These are phyloP conservation scores for Eulemur macaco DNA, from an alignment of 2,113 vertebrate species.

Conservation along the genomic window DNA sequence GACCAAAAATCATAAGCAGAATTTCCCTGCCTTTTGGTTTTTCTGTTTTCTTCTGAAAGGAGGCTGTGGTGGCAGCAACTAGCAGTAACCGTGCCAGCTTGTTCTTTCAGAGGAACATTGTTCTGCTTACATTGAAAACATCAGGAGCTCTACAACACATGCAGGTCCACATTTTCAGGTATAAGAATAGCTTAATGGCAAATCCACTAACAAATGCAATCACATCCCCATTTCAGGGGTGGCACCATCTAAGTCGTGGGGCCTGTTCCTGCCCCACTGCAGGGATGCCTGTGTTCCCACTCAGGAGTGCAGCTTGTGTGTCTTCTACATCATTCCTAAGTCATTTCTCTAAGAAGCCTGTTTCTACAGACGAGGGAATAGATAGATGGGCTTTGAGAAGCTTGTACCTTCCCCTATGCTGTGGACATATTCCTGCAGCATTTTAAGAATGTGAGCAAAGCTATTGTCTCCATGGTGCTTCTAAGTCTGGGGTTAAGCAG, in stretches of 20 bases:
- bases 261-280: neutral
- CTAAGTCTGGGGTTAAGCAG: neutral
- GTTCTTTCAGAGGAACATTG: neutral
- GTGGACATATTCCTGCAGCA: neutral
- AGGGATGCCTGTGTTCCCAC: neutral
- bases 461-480: neutral
- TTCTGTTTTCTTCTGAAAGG: conserved; percentile 23
- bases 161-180: neutral
- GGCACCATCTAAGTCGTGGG: neutral
- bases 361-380: neutral
- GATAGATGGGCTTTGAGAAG: neutral
- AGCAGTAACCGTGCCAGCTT: neutral
- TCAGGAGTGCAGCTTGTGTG: neutral
- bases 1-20: neutral
- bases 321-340: neutral
- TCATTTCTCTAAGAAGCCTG: neutral
- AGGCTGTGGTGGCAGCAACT: neutral
- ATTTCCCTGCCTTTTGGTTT: neutral
- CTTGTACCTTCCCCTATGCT: neutral
- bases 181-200: neutral
- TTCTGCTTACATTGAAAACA: neutral
- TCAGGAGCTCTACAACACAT: neutral
- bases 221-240: neutral
- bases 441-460: neutral
- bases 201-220: neutral